phyloP scores from a whole-genome alignment of 2,888 invertebrate species.

The Cheiracanthium punctorium region DNA sequence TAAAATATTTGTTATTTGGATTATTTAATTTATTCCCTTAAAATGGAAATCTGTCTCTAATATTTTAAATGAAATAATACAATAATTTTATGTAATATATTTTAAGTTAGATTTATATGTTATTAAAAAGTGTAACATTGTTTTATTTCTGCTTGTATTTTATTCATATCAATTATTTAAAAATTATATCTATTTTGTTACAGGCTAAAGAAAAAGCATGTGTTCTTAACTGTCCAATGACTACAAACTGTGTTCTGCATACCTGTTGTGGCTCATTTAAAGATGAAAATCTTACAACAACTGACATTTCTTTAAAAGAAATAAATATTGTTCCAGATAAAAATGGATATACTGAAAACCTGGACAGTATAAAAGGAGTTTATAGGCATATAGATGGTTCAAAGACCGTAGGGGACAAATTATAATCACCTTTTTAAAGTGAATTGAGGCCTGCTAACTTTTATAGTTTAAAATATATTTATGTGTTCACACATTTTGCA shows the following conservation, averaged over 20 bases:
- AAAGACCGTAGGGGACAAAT: conserved; percentile 13
- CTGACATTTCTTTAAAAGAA: neutral
- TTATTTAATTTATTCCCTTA: no score
- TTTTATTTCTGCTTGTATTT: no score
- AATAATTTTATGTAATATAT: no score
- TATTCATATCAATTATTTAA: no score
- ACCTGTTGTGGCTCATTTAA: conserved; percentile 87
- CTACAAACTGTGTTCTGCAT: conserved; percentile 86
- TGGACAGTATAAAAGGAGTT: conserved; percentile 30
- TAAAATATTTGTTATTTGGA: no score
- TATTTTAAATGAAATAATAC: no score
- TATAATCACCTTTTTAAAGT: neutral
- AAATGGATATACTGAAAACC: conserved; percentile 21
- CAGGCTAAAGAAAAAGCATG: conserved; percentile 79
- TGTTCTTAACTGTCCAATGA: conserved; percentile 89
- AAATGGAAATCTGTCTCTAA: no score
- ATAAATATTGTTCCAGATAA: neutral
- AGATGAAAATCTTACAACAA: conserved; percentile 24
- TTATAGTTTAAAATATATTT: no score
- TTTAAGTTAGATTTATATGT: no score
- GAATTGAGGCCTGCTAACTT: neutral
- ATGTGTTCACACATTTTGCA: neutral
- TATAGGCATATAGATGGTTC: conserved; percentile 40
- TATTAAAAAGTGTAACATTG: no score
- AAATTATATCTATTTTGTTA: no score